phyloP scores from a whole-genome alignment of 2,888 invertebrate genomes.

The Phortica magna region DNA sequence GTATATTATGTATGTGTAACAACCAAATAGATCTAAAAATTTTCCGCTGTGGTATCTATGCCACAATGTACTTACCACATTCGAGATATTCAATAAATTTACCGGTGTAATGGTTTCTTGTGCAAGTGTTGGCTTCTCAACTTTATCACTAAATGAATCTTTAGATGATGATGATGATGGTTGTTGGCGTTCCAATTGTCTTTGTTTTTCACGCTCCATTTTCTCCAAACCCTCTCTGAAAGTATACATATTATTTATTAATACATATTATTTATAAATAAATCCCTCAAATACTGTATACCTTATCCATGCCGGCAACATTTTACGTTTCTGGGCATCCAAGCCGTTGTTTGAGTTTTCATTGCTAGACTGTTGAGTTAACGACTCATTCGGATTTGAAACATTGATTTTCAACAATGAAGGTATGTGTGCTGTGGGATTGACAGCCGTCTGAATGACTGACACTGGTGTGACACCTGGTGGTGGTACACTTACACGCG shows the following conservation, averaged over 20 bases:
- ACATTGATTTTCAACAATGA: conserved; percentile 71
- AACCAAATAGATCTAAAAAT: conserved; percentile 41
- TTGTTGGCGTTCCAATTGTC: conserved; percentile 87
- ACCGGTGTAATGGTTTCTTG: conserved; percentile 62
- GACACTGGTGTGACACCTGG: conserved; percentile 36
- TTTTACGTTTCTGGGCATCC: conserved; percentile 92
- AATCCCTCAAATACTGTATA: conserved; percentile 78
- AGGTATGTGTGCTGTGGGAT: conserved; percentile 70
- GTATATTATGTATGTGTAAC: conserved; percentile 45
- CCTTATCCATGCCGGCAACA: conserved; percentile 98
- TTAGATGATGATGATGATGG: conserved; percentile 51
- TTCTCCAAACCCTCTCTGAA: conserved; percentile 90
- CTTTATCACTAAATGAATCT: conserved; percentile 42
- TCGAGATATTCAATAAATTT: conserved; percentile 65
- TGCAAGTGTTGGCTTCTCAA: conserved; percentile 46
- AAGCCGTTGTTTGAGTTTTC: conserved; percentile 72
- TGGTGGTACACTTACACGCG: conserved; percentile 48
- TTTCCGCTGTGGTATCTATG: conserved; percentile 15
- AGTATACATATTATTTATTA: not conserved
- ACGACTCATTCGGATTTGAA: conserved; percentile 67
- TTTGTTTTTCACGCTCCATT: conserved; percentile 96
- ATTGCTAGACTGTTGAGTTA: conserved; percentile 2
- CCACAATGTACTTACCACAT: conserved; percentile 59
- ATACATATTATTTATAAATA: no score
- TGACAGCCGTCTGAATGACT: conserved; percentile 32